Evolutionary conservation across 2,888 invertebrate genomes (phyloP), one percentile per base, ranked within the genome.

Genomic region (Bellardia bayeri): DNA sequence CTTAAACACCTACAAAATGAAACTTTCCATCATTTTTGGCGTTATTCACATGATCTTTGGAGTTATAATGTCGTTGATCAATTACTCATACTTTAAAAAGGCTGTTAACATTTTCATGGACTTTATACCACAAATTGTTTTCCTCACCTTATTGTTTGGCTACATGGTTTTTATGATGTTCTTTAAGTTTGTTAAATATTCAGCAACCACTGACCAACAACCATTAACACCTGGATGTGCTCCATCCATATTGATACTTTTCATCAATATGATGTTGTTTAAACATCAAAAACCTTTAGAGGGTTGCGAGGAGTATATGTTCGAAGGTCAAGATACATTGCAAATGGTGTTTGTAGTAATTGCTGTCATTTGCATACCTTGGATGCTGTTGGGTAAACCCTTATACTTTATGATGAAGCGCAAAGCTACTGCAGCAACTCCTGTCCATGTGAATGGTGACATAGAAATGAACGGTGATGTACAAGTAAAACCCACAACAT

Each of bases 1-100:
- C 94, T 94, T 97, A 88, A 99, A 99, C 94, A 98, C 98, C 0
- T 98, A 97, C 95, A 99, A 99, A 94, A 99, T 99, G 99, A 98
- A 98, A 92, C 94, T 98, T 88, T 98, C 99, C 68, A 98, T 99
- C 81, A 97, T 99, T 80, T 96, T 99, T 90, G 99, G 99, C 54
- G 97, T 99, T 1, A 91, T 96, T 40, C 99, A 99, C 94, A 99
- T 99, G 99, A 95, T 97, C 85, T 98, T 99, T 92, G 99, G 99
- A 89, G 97, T 99, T 13, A 95, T 96, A 92, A 96, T 99, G 94
- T 97, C 96, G 90, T 95, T 97, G 68, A 94, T 96, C 81, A 97
- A 97, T 93, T 96, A 95, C 92, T 95, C 96, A 74, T 95, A 97
- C 94, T 97, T 96, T 94, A 95, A 95, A 89, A 96, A 95, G 88